Evolutionary conservation across 2,888 invertebrate genomes (phyloP), one percentile per base, ranked within the genome.

Genomic region (Agrypnus murinus): DNA sequence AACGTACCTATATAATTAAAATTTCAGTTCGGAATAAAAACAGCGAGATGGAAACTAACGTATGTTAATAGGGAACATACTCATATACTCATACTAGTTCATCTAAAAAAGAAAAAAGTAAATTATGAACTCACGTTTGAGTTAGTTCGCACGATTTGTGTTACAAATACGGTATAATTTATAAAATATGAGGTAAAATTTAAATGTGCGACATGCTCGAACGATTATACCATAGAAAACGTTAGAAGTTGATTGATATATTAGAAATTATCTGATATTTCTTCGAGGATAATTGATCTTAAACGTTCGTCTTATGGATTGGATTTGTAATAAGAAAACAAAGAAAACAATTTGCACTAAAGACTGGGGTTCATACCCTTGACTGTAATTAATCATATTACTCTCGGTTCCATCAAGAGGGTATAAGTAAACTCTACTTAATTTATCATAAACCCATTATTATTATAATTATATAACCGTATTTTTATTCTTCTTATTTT

Each of bases 191-290:
- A 67, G 32, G 66, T 59, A 60, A 67, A 67, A 67, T 60, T 60
- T 67, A 67, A 67, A 58, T 60, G 59, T 67, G 60, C 59, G 66
- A 60, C 66, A 67, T 67, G 66, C 60, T 59, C 66, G 48, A 67
- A 50, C 59, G 66, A 67, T 67, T 67, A 65, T 57, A 55, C 46
- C 65, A 64, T 69, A 69, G 69, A 74, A 17, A 74, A 72, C 67
- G 62, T 66, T 67, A 62, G 59, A 67, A 59, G 31, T 34, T 70
- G 66, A 70, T 70, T 70, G 60, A 66, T 70, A 59, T 71, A 66
- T 71, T 64, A 65, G 53, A 58, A 66, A 69, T 69, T 72, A 59
- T 50, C 72, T 38, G 55, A 55, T 55, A 55, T 55, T 55, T 55
- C 55, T 55, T 15, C 36, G 12, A 55, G 14, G 55, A 55, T 55